phyloP scores from a whole-genome alignment of 2,888 invertebrate species.

The Athripsodes cinereus region DNA sequence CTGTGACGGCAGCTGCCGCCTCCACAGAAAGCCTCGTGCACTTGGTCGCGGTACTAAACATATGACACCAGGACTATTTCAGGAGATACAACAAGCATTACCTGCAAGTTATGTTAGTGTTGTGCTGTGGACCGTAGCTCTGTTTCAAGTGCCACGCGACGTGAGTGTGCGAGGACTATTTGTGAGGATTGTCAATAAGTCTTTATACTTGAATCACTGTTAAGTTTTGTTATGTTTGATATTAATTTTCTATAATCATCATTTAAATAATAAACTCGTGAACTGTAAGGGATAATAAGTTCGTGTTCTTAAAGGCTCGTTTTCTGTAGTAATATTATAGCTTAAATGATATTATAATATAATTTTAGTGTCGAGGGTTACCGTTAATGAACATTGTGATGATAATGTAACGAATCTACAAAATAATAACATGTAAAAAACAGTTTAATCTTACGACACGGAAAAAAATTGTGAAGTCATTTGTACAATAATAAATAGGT shows the following conservation, averaged over 20 bases:
- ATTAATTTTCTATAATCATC: constrained; percentile 30
- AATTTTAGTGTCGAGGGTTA: too few species aligned
- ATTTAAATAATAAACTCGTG: too few species aligned
- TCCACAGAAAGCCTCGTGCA: constrained; percentile 37
- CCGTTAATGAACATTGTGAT: too few species aligned
- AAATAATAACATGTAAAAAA: too few species aligned
- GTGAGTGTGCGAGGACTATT: background rate
- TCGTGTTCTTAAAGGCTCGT: too few species aligned
- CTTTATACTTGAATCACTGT: constrained; percentile 1
- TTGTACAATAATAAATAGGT: too few species aligned
- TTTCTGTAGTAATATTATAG: too few species aligned
- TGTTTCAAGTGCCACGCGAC: background rate
- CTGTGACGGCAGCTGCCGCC: constrained; percentile 28
- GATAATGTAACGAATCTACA: too few species aligned
- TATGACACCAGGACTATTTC: background rate
- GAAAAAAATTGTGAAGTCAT: too few species aligned
- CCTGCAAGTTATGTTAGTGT: background rate
- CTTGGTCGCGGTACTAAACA: constrained; percentile 45
- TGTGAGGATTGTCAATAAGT: background rate
- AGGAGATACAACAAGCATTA: background rate
- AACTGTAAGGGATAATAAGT: too few species aligned
- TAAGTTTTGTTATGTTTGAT: constrained; percentile 49
- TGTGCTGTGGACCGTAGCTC: background rate
- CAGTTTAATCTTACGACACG: too few species aligned
- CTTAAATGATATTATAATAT: too few species aligned